Percentiles rank a stretch among this genome's conserved stretches.
phyloP scores from a whole-genome alignment of 2,113 vertebrate genomes.

The Tonatia bakeri region DNA sequence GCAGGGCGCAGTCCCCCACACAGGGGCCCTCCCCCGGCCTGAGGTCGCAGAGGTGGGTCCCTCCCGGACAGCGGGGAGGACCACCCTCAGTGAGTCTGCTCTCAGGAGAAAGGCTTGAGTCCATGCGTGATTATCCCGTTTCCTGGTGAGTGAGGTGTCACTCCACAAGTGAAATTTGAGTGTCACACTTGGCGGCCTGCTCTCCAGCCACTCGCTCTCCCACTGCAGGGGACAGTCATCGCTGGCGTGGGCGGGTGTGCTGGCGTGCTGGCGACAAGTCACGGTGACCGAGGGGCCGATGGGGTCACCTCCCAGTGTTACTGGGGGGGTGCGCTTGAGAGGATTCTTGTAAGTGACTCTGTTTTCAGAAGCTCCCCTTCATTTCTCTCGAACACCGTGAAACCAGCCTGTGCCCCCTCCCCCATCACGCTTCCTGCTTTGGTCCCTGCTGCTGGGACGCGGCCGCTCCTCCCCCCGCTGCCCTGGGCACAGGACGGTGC shows the following conservation, averaged over 20 bases:
- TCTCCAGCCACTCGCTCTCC: rapidly evolving
- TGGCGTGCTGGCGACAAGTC: no score
- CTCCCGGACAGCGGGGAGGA: no score
- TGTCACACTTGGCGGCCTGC: neutral
- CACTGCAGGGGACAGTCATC: rapidly evolving
- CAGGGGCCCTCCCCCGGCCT: neutral
- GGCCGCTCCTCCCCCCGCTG: neutral
- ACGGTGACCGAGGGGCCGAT: neutral
- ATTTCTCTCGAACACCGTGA: rapidly evolving
- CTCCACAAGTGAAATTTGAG: neutral
- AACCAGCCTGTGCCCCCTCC: rapidly evolving
- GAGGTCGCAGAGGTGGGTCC: no score
- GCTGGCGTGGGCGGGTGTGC: neutral
- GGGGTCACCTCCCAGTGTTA: neutral
- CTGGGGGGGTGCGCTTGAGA: neutral
- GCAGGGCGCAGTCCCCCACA: neutral
- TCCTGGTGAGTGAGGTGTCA: neutral
- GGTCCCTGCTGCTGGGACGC: neutral
- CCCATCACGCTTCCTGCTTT: neutral
- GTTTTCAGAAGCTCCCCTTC: neutral
- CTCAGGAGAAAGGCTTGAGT: neutral
- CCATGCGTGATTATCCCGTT: neutral
- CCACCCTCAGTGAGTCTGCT: neutral
- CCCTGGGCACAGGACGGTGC: no score
- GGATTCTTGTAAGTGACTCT: neutral